Base-by-base conservation (phyloP, 2,113 vertebrate genomes). In the Nymphicus hollandicus region DNA sequence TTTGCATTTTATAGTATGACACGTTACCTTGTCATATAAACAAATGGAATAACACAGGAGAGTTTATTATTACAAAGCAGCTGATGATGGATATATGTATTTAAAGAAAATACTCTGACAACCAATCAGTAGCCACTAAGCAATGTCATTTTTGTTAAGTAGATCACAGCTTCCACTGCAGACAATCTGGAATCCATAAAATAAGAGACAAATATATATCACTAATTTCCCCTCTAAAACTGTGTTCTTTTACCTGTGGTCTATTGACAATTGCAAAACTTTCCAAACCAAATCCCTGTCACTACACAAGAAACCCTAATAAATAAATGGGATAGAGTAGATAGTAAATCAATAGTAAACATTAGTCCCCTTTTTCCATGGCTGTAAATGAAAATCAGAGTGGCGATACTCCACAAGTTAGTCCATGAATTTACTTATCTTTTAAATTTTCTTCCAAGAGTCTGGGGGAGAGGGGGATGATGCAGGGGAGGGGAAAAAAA, bases 41-140 rank as follows among this genome's bases (percentile, higher is more conserved):
- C 81, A 96, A 96, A 94, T 37, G 64, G 71, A 55, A 68, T 78
- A 96, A 86, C 79, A 81, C 25, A 76, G 20, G 64, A 90, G 90
- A 91, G 43, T 46, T 46, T 64, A 53, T 86, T 90, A 88, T 71
- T 74, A 93, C 89, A 86, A 94, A 86, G 63, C 17, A 6, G 17
- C 12, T 77, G 81, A 35, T 90, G 85, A 93, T 64, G 53, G 77
- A 79, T 89, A 94, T 39, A 24, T 63, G 63, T 73, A 93, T 73
- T 91, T 93, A 86, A 95, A 91, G 79, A 81, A 89, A 90, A 74
- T 56, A 33, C 50, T 77, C 61, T 86, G 84, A 83, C 83, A 90
- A 55, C 80, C 72, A 81, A 83, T 86, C 79, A 81, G 81, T 60
- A 84, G 60, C 86, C 76, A 84, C 81, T 91, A 89, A 87, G 55